phyloP scores from a whole-genome alignment of 2,888 invertebrate species.

The Chironomus tentans region DNA sequence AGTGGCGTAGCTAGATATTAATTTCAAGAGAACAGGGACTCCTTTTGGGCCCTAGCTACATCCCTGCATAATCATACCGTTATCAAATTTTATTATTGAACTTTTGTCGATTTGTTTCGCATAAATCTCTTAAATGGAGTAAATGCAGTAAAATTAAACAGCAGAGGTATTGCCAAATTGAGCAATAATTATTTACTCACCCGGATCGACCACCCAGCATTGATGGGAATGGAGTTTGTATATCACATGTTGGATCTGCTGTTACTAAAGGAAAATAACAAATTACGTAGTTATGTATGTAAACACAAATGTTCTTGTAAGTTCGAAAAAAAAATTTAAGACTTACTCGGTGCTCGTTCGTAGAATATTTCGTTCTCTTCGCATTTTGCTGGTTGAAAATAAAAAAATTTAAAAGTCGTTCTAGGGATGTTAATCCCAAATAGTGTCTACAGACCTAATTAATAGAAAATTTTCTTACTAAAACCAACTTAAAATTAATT shows the following conservation, averaged over 20 bases:
- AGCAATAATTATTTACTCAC: not conserved
- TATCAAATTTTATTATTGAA: not conserved
- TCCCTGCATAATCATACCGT: not conserved
- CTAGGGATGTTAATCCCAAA: too few relatives aligned
- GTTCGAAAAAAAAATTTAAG: not conserved
- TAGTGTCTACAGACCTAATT: too few relatives aligned
- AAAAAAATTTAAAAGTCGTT: not conserved
- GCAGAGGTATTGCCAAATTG: too few relatives aligned
- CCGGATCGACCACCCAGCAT: not conserved
- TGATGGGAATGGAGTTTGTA: not conserved
- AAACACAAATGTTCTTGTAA: too few relatives aligned
- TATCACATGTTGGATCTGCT: not conserved
- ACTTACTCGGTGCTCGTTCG: not conserved
- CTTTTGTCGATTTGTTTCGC: not conserved
- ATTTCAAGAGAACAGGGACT: too few relatives aligned
- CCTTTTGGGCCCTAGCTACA: too few relatives aligned
- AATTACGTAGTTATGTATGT: too few relatives aligned
- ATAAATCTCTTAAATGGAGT: not conserved
- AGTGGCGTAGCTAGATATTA: too few relatives aligned
- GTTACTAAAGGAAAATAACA: not conserved
- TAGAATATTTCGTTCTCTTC: not conserved
- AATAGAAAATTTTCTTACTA: too few relatives aligned
- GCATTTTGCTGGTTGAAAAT: not conserved
- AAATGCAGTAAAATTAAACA: too few relatives aligned
- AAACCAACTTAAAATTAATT: too few relatives aligned